phyloP scores from a whole-genome alignment of 2,797 vertebrate species.

The Peromyscus melanophrys region DNA sequence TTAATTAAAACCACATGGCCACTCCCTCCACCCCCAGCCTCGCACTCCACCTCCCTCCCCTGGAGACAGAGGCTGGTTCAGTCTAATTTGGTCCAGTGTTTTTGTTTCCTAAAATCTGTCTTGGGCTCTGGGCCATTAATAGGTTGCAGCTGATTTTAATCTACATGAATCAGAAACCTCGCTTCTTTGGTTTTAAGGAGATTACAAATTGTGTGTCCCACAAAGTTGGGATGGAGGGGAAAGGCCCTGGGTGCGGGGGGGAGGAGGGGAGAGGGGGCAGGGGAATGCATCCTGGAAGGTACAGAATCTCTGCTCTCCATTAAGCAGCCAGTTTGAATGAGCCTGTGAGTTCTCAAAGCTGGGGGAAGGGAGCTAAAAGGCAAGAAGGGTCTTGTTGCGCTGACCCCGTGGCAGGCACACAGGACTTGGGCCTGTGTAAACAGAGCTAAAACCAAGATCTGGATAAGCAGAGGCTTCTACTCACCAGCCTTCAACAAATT shows the following conservation, averaged over 20 bases:
- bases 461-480: neutral
- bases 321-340: constrained; percentile 81
- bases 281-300: constrained; percentile 70
- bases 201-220: constrained; percentile 89
- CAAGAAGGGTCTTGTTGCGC: neutral
- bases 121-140: constrained; percentile 89
- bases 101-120: constrained; percentile 90
- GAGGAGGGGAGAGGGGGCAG: neutral
- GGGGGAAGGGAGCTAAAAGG: neutral
- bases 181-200: constrained; percentile 89
- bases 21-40: constrained; percentile 80
- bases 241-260: constrained; percentile 44
- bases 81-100: constrained; percentile 90
- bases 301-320: constrained; percentile 86
- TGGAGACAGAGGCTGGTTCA: constrained; percentile 89
- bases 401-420: neutral
- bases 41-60: constrained; percentile 82
- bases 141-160: constrained; percentile 91
- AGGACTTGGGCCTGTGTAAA: constrained; percentile 30
- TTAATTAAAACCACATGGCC: constrained; percentile 91
- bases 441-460: neutral
- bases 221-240: constrained; percentile 81
- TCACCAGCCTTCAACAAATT: constrained; percentile 7
- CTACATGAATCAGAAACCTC: constrained; percentile 89
- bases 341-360: constrained; percentile 76